Percentiles rank a stretch among this genome's conserved stretches.
Conservation (phyloP, 1,140 invertebrate species). For the Caenorhabditis inopinata region DNA sequence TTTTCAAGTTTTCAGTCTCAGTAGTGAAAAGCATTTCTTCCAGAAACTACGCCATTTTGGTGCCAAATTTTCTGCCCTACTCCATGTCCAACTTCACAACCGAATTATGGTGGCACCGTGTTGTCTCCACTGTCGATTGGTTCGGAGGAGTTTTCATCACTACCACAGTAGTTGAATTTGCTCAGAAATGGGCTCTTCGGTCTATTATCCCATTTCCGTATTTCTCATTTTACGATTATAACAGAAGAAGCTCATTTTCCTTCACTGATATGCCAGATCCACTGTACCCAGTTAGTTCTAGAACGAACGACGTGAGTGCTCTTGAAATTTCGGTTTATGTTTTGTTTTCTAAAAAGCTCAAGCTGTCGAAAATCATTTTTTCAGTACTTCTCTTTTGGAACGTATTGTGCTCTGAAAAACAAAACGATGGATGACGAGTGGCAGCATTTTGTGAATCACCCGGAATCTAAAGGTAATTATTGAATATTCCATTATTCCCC, state of each 20-base stretch:
- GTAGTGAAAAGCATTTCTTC: no score
- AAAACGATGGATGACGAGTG: not conserved
- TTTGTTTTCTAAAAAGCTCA: not conserved
- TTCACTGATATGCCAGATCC: constrained; percentile 16
- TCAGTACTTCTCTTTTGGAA: constrained; percentile 26
- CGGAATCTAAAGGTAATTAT: not conserved
- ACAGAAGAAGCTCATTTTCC: not conserved
- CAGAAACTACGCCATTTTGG: constrained; percentile 16
- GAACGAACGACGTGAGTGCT: not conserved
- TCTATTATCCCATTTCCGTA: not conserved
- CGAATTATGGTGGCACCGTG: not conserved
- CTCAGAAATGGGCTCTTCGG: constrained; percentile 9
- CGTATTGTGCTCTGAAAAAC: not conserved
- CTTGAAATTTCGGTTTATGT: no score
- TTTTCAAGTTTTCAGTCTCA: no score
- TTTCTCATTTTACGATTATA: constrained; percentile 14
- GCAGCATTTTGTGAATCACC: not conserved
- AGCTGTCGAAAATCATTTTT: not conserved
- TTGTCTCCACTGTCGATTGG: constrained; percentile 10
- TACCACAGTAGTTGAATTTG: not conserved
- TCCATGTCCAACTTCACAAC: constrained; percentile 20
- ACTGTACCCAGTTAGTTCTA: not conserved
- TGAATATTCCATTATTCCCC: no score
- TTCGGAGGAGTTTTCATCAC: not conserved
- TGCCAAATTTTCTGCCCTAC: not conserved